phyloP scores from a whole-genome alignment of 2,113 vertebrate genomes.

The Silurus glanis region DNA sequence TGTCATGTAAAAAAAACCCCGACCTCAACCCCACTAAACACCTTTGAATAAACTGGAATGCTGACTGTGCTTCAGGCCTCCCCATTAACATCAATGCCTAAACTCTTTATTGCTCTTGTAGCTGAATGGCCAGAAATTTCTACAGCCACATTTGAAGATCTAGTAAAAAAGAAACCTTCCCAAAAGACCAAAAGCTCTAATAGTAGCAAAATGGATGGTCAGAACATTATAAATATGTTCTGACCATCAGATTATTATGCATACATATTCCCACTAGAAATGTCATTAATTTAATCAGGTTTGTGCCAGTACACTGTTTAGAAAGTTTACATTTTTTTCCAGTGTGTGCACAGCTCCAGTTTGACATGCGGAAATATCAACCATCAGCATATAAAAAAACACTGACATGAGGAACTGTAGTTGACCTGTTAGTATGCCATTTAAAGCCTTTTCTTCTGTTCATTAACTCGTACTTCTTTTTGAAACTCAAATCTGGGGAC shows the following conservation, averaged over 20 bases:
- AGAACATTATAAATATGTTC: background rate
- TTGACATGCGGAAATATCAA: background rate
- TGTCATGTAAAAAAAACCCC: background rate
- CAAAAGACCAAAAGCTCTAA: background rate
- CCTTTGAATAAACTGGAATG: background rate
- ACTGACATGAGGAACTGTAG: background rate
- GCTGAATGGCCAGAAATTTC: background rate
- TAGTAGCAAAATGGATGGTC: background rate
- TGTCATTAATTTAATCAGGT: background rate
- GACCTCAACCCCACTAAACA: background rate
- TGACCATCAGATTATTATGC: background rate
- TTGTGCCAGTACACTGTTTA: background rate
- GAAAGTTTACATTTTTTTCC: background rate
- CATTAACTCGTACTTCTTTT: background rate
- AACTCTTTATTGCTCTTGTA: background rate
- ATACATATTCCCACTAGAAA: background rate
- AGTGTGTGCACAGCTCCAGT: background rate
- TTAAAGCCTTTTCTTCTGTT: background rate
- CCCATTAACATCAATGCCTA: background rate
- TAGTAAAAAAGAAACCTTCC: background rate
- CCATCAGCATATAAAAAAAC: background rate
- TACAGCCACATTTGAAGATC: background rate
- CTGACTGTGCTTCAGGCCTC: background rate
- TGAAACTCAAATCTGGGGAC: no score
- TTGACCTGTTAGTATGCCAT: background rate